Conservation (phyloP, 2,797 vertebrate genomes). For the Danio choprae region DNA sequence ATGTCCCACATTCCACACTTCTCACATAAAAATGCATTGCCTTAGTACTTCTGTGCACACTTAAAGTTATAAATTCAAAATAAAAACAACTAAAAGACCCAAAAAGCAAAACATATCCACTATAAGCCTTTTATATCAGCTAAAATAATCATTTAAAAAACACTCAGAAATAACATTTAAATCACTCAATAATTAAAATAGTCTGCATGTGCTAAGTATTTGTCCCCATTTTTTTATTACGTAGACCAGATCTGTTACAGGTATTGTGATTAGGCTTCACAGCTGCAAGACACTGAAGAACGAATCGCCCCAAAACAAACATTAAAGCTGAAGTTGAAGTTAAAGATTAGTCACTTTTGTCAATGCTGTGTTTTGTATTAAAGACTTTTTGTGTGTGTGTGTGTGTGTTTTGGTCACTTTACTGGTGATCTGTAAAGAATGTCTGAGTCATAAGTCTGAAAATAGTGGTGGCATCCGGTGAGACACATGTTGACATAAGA, state of each 20-base stretch:
- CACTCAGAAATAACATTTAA: background rate
- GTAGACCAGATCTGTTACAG: background rate
- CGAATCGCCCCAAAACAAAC: conserved; percentile 10
- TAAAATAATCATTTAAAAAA: background rate
- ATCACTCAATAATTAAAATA: background rate
- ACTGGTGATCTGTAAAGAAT: conserved; percentile 61
- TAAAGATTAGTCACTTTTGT: conserved; percentile 26
- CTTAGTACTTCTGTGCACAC: background rate
- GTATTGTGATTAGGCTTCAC: background rate
- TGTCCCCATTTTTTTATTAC: background rate
- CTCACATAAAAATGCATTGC: too few species aligned
- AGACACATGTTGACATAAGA: conserved; percentile 68
- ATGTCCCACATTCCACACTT: too few species aligned
- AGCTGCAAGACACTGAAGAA: background rate
- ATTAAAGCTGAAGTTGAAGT: conserved; percentile 18
- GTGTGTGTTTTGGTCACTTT: conserved; percentile 45
- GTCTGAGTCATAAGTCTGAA: conserved; percentile 64
- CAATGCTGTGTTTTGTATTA: conserved; percentile 13
- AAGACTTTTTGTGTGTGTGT: conserved; percentile 2
- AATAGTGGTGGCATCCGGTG: conserved; percentile 72
- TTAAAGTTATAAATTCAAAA: background rate
- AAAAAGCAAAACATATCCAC: background rate
- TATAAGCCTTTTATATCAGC: background rate
- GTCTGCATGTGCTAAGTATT: background rate
- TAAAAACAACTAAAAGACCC: background rate